A percentile compares a stretch with the other conserved stretches of the same genome.
Conservation (phyloP, 2,113 vertebrate species). For the Leptosomus discolor region DNA sequence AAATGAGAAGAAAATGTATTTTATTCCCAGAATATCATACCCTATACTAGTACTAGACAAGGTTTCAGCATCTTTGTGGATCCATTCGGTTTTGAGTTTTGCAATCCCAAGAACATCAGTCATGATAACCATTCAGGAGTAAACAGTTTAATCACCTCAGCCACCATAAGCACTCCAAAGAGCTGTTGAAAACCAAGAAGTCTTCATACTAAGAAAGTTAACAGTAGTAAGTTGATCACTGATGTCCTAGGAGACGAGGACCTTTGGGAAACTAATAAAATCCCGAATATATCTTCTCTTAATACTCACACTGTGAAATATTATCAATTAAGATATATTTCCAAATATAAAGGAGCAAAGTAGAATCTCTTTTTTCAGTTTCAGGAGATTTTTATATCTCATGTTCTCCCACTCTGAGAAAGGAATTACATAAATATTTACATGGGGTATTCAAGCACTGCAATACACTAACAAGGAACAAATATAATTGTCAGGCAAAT, state of each 20-base stretch:
- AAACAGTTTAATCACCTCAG: background rate
- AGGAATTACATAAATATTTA: background rate
- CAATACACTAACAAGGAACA: background rate
- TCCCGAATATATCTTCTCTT: background rate
- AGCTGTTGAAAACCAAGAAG: background rate
- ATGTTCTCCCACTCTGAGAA: background rate
- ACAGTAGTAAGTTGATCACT: background rate
- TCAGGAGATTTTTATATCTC: background rate
- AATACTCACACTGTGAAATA: background rate
- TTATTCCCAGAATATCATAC: background rate
- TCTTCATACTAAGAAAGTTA: background rate
- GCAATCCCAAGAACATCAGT: background rate
- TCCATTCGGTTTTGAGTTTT: background rate
- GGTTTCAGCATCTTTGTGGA: background rate
- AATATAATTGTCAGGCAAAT: background rate
- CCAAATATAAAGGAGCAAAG: background rate
- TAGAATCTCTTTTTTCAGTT: background rate
- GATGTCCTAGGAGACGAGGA: background rate
- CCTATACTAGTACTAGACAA: background rate
- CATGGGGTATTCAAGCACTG: background rate
- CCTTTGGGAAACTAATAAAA: background rate
- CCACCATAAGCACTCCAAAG: background rate
- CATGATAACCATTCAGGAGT: background rate
- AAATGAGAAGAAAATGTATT: slow-evolving; percentile 17
- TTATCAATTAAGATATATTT: background rate